Evolutionary conservation across 2,113 vertebrate genomes (phyloP), one percentile per base, ranked within the genome.

Genomic region (Anguilla japonica): DNA sequence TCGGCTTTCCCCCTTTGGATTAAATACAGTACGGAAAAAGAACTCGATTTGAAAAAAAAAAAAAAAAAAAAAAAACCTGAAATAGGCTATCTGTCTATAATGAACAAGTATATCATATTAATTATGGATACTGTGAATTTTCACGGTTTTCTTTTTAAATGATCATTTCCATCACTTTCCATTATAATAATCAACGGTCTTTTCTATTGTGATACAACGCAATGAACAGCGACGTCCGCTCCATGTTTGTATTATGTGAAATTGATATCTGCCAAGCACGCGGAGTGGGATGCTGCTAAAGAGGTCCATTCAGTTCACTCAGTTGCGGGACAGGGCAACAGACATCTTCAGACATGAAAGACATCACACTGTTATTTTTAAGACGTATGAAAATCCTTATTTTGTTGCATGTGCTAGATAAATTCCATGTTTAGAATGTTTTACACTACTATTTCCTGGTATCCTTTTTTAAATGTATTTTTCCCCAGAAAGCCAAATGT

Each of bases 1-100:
- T 94, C 90, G 91, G 91, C 87, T 84, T 85, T 6, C 20, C 29
- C 26, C 57, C 14, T 46, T 43, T 18, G 85, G 26, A 80, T 41
- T n/a, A 41, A 41, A 80, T 81, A 34, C 41, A 63, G 26, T 2
- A 18, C 34, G 39, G 20, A 40, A 82, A 82, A 29, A 26, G 71
- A 34, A 75, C 5, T 34, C 71, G 34, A 75, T n/a, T 34, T n/a
- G 34, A 34, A 34, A 34, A 34, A 34, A 34, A 34, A 34, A 34
- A 34, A 34, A 34, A 34, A 34, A 34, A 34, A 34, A 34, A 34
- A 34, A 34, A 34, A 34, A 34, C 34, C 71, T 26, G 26, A 75
- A 13, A 14, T 3, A 34, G 34, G 34, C 34, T 34, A 34, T n/a
- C 71, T 13, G n/a, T 34, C 11, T 11, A 26, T 67, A 26, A 67